Base-by-base conservation (phyloP, 2,888 invertebrate genomes). In the Eucriotettix oculatus region DNA sequence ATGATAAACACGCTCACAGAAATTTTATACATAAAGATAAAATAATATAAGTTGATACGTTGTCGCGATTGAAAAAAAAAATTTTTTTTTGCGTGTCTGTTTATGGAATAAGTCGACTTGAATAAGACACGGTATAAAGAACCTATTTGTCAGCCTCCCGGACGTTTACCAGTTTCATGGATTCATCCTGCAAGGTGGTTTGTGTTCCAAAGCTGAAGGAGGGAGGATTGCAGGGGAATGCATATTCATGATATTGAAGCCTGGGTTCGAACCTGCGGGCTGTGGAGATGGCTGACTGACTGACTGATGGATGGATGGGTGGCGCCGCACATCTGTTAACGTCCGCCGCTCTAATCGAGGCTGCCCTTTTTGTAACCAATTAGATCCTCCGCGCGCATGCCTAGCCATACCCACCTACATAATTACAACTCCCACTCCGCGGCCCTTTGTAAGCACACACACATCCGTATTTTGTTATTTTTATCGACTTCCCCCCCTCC, bases 361-460 rank as follows among this genome's bases (percentile, higher is more conserved):
- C 60, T 54, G 17, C 58, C 40, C 58, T 56, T 56, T 60, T 60
- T 53, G 58, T 53, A 58, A 56, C 60, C 60, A 60, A 60, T 60
- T 60, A 60, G 57, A 57, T 54, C 57, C 57, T 29, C 56, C 40
- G 52, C 52, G 60, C 60, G 60, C 60, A 60, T 60, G 60, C 60
- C 16, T 44, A 42, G 55, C 57, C 60, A 54, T 60, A 52, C 60
- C 60, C 60, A 58, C 57, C 60, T 54, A 54, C 52, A 58, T 60
- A 60, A 60, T 60, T 60, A 60, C 57, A 44, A 54, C 60, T 59
- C 42, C 48, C 48, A 29, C 48, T 48, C 48, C 48, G 48, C 48
- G n/a, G 48, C 48, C 29, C 48, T 48, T 48, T 48, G 48, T 48
- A 48, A 48, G 48, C 48, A 48, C 48, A 48, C 44, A 44, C n/a